Evolutionary conservation across 2,797 vertebrate species (phyloP).

Genomic region (Acanthurus tractus): DNA sequence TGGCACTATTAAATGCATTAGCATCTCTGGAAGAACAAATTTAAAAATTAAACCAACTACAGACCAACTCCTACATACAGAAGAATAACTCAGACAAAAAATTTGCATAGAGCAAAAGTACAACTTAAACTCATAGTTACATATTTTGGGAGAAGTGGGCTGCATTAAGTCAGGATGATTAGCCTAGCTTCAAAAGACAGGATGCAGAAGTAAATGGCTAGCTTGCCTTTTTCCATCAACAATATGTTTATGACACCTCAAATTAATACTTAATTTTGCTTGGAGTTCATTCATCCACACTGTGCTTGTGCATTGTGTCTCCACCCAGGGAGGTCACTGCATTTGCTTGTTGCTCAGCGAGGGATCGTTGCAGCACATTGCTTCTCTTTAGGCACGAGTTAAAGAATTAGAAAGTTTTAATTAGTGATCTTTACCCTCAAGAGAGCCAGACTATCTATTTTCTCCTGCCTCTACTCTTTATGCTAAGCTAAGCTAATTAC

Average conservation of each 20-base stretch:
- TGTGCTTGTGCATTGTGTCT: too few species aligned
- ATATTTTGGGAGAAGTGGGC: not conserved
- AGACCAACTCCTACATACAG: too few species aligned
- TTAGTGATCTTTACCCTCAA: not conserved
- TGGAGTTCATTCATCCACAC: too few species aligned
- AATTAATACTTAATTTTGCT: not conserved
- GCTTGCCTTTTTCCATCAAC: not conserved
- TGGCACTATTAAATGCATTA: too few species aligned
- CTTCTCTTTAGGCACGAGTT: too few species aligned
- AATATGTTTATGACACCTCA: too few species aligned
- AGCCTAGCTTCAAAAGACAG: not conserved
- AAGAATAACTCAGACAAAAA: too few species aligned
- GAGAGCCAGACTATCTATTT: not conserved
- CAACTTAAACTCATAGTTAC: not conserved
- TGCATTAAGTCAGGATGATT: not conserved
- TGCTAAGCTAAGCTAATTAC: not conserved
- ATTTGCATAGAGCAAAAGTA: not conserved
- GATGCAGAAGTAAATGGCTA: not conserved
- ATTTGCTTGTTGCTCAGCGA: too few species aligned
- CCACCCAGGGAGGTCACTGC: too few species aligned
- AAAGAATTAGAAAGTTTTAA: not conserved
- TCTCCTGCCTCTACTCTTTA: not conserved
- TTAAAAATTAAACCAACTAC: too few species aligned
- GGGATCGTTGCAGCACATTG: too few species aligned
- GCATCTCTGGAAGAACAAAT: not conserved